Conservation (phyloP, 2,888 invertebrate species). For the Drosophila affinis region DNA sequence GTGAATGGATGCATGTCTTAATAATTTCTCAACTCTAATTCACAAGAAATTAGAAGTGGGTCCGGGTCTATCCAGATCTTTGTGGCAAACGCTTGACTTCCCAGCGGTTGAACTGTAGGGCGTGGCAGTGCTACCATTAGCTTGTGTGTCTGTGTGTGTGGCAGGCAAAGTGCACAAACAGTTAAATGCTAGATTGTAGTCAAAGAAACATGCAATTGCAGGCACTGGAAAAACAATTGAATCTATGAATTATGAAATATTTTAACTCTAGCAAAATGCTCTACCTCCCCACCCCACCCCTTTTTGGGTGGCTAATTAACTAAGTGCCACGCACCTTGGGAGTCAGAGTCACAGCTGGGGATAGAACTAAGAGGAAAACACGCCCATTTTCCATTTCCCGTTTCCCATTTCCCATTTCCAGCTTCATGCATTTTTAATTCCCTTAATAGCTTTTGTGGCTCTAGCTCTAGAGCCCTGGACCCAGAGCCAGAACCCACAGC, state of each 20-base stretch:
- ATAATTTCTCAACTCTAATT: slow-evolving; percentile 74
- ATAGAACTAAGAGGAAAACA: slow-evolving; percentile 29
- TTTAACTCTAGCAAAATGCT: slow-evolving; percentile 58
- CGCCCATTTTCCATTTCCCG: slow-evolving; percentile 76
- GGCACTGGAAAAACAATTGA: slow-evolving; percentile 62
- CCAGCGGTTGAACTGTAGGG: slow-evolving; percentile 43
- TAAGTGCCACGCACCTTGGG: slow-evolving; percentile 60
- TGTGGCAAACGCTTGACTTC: slow-evolving; percentile 15
- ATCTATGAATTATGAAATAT: slow-evolving; percentile 73
- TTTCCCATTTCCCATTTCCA: slow-evolving; percentile 77
- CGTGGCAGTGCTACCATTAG: slow-evolving; percentile 23
- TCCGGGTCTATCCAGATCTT: slow-evolving; percentile 46
- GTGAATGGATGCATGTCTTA: slow-evolving; percentile 32
- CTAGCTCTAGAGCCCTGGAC: slow-evolving; percentile 23
- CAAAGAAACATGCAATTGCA: slow-evolving; percentile 66
- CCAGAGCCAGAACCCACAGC: slow-evolving; percentile 36
- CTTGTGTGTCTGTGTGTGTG: slow-evolving; percentile 13
- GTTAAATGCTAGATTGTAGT: slow-evolving; percentile 66
- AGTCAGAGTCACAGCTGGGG: slow-evolving; percentile 26
- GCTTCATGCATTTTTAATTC: slow-evolving; percentile 81
- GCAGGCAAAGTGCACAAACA: slow-evolving; percentile 66
- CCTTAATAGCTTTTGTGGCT: slow-evolving; percentile 79
- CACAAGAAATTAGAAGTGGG: slow-evolving; percentile 75
- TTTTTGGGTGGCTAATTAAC: slow-evolving; percentile 61
- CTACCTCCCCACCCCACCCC: slow-evolving; percentile 5